A percentile compares a stretch with the other conserved stretches of the same genome.
Conservation (phyloP, 2,888 invertebrate genomes). For the Parapristionchus giblindavisi region DNA sequence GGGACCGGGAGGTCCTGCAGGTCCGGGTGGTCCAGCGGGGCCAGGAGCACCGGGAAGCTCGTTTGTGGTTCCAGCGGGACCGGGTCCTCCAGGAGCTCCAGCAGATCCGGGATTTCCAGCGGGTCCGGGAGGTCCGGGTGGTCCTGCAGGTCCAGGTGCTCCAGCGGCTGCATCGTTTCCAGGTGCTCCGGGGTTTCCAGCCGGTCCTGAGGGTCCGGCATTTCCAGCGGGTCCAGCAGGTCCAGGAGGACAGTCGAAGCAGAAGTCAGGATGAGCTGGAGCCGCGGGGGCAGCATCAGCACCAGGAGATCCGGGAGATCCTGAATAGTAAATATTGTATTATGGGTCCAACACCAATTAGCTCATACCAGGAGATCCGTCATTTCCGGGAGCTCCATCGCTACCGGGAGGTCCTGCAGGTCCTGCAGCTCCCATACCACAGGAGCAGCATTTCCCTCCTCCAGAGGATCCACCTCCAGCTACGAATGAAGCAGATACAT, state of each 20-base stretch:
- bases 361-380: slow-evolving; percentile 2
- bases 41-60: slow-evolving; percentile 31
- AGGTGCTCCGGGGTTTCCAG: slow-evolving; percentile 25
- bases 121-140: slow-evolving; percentile 29
- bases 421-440: slow-evolving; percentile 18
- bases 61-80: slow-evolving; percentile 20
- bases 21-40: slow-evolving; percentile 32
- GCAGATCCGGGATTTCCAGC: slow-evolving; percentile 31
- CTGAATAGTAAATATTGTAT: too few relatives aligned
- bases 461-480: slow-evolving; percentile 5
- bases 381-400: slow-evolving; percentile 20
- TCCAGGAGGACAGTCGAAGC: slow-evolving; percentile 34
- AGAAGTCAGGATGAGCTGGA: slow-evolving; percentile 31
- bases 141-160: slow-evolving; percentile 27
- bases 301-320: slow-evolving; percentile 26
- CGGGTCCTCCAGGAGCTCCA: slow-evolving; percentile 19
- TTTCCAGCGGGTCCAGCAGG: slow-evolving; percentile 34
- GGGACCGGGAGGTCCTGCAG: slow-evolving; percentile 29
- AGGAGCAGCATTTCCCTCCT: slow-evolving; percentile 23
- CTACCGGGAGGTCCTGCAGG: slow-evolving; percentile 8
- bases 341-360: too few relatives aligned
- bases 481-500: slow-evolving; percentile 5
- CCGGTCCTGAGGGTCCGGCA: slow-evolving; percentile 25
- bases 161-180: slow-evolving; percentile 12
- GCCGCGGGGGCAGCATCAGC: slow-evolving; percentile 14